These are phyloP conservation scores for Chaunax sp. DNA, from an alignment of 2,797 vertebrate species.

Conservation along the genomic window DNA sequence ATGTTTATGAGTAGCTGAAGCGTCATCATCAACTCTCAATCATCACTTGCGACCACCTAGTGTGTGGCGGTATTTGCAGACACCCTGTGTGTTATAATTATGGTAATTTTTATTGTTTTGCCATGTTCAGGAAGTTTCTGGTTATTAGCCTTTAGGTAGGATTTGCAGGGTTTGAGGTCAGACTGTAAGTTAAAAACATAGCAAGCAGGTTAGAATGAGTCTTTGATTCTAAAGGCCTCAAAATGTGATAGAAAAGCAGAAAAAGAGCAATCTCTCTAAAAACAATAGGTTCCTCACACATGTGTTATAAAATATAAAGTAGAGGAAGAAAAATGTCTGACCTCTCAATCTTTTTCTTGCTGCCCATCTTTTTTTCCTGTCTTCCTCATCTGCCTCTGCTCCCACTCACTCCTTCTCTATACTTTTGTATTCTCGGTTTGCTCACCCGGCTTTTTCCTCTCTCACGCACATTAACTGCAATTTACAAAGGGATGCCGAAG, in stretches of 20 bases:
- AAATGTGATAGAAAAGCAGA: constrained; percentile 19
- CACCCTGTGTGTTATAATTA: no score
- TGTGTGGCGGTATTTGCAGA: no score
- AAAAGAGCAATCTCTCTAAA: constrained; percentile 5
- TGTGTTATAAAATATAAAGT: constrained; percentile 21
- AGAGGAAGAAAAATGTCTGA: constrained; percentile 36
- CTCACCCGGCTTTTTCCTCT: constrained; percentile 20
- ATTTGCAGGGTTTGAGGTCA: no score
- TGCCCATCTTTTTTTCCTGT: constrained; percentile 10
- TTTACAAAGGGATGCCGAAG: constrained; percentile 64
- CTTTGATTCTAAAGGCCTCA: no score
- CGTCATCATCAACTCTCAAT: no score
- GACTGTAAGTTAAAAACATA: background rate
- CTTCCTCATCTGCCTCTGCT: constrained; percentile 26
- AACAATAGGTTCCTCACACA: background rate
- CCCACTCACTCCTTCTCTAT: constrained; percentile 29
- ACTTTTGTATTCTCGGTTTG: constrained; percentile 44
- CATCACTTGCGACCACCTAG: no score
- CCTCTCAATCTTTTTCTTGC: constrained; percentile 12
- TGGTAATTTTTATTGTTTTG: no score
- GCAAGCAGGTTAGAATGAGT: constrained; percentile 2
- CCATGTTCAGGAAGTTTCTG: no score
- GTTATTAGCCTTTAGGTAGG: no score
- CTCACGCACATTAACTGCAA: constrained; percentile 55
- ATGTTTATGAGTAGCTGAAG: no score